Evolutionary conservation across 1,140 invertebrate species (phyloP), one percentile per base, ranked within the genome.

Genomic region (Lepidotrigona ventralis): DNA sequence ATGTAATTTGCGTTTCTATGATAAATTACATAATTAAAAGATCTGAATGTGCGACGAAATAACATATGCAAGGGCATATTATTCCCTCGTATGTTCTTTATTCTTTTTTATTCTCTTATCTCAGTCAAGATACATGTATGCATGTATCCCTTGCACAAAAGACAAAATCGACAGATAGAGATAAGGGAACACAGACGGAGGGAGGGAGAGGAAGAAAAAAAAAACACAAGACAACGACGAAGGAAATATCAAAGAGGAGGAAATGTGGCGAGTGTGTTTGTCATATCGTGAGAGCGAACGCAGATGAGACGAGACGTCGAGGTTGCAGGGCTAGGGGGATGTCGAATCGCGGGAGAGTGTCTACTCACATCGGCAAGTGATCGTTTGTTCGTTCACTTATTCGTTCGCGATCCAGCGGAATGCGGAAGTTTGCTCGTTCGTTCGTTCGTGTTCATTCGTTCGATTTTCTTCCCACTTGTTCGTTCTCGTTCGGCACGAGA

Each of bases 391-490:
- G 73, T 77, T 82, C 81, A 82, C 73, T 82, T 77, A 69, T 82
- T 70, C 74, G 33, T 84, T 80, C 66, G 53, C 58, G 64, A 75
- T 69, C 56, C 71, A 81, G 39, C 71, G 63, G 70, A 81, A 81
- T 74, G 72, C 83, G 72, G 72, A 75, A 75, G 79, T 70, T 77
- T 46, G 54, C 54, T 58, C 60, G 79, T 81, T 81, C 73, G 73
- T 82, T 82, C 80, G 63, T 82, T 77, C 81, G n/a, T n/a, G n/a
- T n/a, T n/a, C n/a, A 77, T 82, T 82, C 81, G 74, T 77, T 77
- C 63, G 54, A 29, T 21, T 72, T 46, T 69, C n/a, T 75, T n/a
- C 29, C 23, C 33, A 39, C 39, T 66, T 71, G 73, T 58, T 77
- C 63, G 60, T 33, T 69, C 56, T n/a, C n/a, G n/a, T n/a, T n/a